These are phyloP conservation scores for Triops cancriformis DNA, from an alignment of 1,140 invertebrate species.

Conservation along the genomic window DNA sequence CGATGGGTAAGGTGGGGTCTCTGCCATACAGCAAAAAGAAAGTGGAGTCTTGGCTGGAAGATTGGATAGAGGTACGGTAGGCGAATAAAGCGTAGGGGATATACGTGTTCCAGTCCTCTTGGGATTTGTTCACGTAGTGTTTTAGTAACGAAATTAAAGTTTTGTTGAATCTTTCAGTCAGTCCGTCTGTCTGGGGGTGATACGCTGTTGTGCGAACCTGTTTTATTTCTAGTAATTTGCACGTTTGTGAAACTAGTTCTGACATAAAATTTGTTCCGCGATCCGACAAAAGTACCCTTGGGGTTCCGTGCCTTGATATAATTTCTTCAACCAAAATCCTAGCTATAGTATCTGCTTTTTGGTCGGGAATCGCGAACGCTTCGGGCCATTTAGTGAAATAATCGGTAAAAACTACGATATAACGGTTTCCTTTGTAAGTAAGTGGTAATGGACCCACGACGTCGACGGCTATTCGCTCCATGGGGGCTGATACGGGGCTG, in stretches of 20 bases:
- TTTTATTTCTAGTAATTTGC: not conserved
- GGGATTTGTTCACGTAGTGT: too few species aligned
- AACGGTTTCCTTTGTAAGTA: slow-evolving; percentile 10
- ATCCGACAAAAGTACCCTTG: too few species aligned
- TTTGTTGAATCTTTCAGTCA: too few species aligned
- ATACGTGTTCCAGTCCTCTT: too few species aligned
- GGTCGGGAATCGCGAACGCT: too few species aligned
- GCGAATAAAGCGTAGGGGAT: not conserved
- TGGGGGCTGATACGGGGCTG: not conserved
- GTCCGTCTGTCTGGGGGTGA: too few species aligned
- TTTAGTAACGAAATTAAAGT: too few species aligned
- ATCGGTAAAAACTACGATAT: slow-evolving; percentile 17
- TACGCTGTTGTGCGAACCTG: too few species aligned
- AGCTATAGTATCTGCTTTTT: too few species aligned
- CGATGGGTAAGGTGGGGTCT: not conserved
- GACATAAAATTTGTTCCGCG: not conserved
- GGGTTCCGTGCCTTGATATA: too few species aligned
- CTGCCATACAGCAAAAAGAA: not conserved
- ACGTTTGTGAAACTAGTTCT: not conserved
- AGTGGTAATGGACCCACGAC: slow-evolving; percentile 12
- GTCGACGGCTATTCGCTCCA: too few species aligned
- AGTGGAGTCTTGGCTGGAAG: not conserved
- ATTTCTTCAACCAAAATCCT: too few species aligned
- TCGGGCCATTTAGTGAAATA: slow-evolving; percentile 20
- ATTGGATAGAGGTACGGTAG: not conserved